Base-by-base conservation (phyloP, 2,888 invertebrate species). In the Apotomis betuletana region DNA sequence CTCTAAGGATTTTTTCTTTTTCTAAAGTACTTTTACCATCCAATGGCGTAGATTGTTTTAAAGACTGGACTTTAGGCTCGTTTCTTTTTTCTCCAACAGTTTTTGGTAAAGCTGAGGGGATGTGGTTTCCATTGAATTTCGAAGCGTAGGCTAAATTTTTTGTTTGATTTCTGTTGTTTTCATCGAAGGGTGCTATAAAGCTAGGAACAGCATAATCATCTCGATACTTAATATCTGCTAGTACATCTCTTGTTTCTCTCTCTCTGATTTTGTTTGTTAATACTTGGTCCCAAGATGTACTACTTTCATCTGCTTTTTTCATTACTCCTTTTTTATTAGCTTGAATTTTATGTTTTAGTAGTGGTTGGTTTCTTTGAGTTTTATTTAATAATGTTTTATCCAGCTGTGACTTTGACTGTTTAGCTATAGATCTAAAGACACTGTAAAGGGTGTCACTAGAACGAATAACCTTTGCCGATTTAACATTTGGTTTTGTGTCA, bases 171-270 rank as follows among this genome's bases (percentile, higher is more conserved):
- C 62, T 59, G 5, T 77, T 70, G 63, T 74, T 76, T 5, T 74
- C 75, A 4, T 74, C 69, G 9, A 76, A 49, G 0, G 78, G 76
- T n/a, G 75, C 77, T 10, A 81, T 10, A 5, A 83, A 58, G 2
- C 82, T 82, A 13, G 77, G 76, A 6, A 73, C 75, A 71, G 74
- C 77, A 5, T 75, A 76, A 74, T 77, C 75, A 0, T 76, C 75
- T 1, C 75, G 71, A 36, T 73, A 44, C 61, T 60, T 69, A 13
- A 49, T 15, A 51, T 58, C 54, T 2, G 63, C n/a, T 49, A 49
- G 9, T 49, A 10, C 49, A 49, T 49, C 54, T 41, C 27, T 27
- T 27, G 27, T 27, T 27, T 27, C 27, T 27, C 27, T 27, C 27
- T 27, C 27, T 27, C 49, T 59, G 46, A 52, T 36, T 4, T 51